A percentile compares a stretch with the other conserved stretches of the same genome.
These are phyloP conservation scores for Aproaerema taeniolella DNA, from an alignment of 2,888 invertebrate genomes.

Conservation along the genomic window DNA sequence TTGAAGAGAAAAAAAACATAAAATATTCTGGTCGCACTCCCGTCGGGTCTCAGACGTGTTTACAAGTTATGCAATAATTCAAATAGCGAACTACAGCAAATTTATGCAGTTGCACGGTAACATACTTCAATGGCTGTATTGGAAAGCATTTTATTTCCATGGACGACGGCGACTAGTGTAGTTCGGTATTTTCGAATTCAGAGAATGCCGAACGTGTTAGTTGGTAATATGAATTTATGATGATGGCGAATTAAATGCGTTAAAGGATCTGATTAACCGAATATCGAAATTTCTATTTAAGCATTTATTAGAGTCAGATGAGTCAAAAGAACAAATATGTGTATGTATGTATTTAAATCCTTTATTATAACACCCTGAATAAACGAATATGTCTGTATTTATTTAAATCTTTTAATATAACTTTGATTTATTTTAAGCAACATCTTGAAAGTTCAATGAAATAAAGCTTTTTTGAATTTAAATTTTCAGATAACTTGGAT, in stretches of 20 bases:
- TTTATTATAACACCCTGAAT: no score
- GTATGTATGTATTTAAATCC: no score
- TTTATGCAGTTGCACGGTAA: conserved; percentile 69
- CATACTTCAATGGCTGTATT: conserved; percentile 71
- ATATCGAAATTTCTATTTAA: no score
- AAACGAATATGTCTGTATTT: no score
- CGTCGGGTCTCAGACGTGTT: conserved; percentile 60
- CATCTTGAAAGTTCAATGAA: no score
- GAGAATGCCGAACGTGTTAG: conserved; percentile 56
- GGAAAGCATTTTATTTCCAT: conserved; percentile 72
- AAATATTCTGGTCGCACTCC: conserved; percentile 43
- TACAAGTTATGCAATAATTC: conserved; percentile 75
- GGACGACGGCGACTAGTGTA: conserved; percentile 43
- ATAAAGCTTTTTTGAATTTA: no score
- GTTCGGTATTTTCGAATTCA: conserved; percentile 58
- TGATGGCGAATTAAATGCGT: conserved; percentile 60
- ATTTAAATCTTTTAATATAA: no score
- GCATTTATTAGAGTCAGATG: no score
- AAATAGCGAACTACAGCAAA: conserved; percentile 66
- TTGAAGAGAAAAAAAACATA: conserved; percentile 1
- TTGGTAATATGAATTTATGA: conserved; percentile 68
- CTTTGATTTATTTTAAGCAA: no score
- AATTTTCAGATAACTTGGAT: no score
- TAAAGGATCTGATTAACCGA: conserved; percentile 58
- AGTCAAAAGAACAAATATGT: no score